Percentiles rank a stretch among this genome's conserved stretches.
Evolutionary conservation across 2,797 vertebrate species (phyloP).

Genomic region (Lophotriccus pileatus): DNA sequence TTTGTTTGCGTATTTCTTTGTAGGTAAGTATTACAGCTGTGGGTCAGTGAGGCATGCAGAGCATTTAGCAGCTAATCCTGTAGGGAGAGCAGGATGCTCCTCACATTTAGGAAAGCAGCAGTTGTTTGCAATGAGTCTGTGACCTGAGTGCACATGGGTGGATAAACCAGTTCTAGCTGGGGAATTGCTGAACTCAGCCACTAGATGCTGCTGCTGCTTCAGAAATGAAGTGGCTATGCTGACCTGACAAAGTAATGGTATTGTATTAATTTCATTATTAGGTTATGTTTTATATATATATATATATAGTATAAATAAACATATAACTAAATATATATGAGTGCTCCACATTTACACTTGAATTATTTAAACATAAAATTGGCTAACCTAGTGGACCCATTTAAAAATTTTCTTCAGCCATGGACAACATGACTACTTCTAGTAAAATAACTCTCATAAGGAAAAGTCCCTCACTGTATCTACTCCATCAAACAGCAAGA

Average conservation of each 20-base stretch:
- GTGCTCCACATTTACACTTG: neutral
- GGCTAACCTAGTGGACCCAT: neutral
- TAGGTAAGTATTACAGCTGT: neutral
- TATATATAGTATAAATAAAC: neutral
- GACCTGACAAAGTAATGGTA: fast-evolving
- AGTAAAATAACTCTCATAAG: neutral
- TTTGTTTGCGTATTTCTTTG: fast-evolving
- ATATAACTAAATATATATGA: neutral
- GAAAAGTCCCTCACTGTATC: neutral
- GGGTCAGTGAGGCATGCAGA: neutral
- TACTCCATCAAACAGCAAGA: neutral
- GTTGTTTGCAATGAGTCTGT: neutral
- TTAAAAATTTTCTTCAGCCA: neutral
- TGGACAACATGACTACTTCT: neutral
- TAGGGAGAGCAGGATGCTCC: fast-evolving
- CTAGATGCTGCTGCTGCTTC: slow-evolving; percentile 52
- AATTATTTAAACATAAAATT: neutral
- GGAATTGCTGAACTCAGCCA: neutral
- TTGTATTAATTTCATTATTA: neutral
- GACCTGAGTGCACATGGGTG: fast-evolving
- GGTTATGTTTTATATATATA: neutral
- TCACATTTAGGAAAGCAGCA: neutral
- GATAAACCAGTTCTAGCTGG: neutral
- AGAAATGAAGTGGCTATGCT: neutral
- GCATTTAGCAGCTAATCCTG: neutral